Conservation (phyloP, 2,797 vertebrate genomes). For the Trachurus trachurus region DNA sequence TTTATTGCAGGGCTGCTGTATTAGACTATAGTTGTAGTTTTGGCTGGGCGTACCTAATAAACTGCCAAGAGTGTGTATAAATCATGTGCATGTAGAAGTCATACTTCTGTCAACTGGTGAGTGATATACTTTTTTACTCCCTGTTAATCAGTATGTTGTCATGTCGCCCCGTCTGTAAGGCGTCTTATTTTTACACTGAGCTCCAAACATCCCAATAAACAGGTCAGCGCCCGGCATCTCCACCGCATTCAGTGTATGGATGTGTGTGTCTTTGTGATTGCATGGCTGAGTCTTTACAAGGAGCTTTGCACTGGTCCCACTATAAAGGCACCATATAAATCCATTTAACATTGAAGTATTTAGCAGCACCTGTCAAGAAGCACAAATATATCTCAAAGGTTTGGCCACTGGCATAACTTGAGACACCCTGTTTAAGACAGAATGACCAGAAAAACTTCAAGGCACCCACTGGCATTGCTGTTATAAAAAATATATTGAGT, state of each 20-base stretch:
- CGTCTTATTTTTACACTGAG: background rate
- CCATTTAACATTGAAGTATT: constrained; percentile 7
- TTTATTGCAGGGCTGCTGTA: no score
- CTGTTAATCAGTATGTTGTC: no score
- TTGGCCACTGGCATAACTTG: background rate
- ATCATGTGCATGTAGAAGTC: background rate
- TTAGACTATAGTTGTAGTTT: no score
- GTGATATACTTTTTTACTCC: background rate
- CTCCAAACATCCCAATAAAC: background rate
- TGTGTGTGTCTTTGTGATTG: background rate
- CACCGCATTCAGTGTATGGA: background rate
- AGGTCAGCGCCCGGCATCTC: background rate
- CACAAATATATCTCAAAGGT: background rate
- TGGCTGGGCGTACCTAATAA: background rate
- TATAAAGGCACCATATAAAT: constrained; percentile 12
- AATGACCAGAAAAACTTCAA: background rate
- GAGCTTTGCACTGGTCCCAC: background rate
- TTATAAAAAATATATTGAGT: background rate
- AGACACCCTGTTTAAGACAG: background rate
- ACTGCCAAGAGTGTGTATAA: background rate
- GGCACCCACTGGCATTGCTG: no score
- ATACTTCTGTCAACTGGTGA: background rate
- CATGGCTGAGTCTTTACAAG: constrained; percentile 17
- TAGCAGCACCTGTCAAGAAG: constrained; percentile 1
- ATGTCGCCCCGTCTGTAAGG: no score